Evolutionary conservation across 2,113 vertebrate species (phyloP), one percentile per base, ranked within the genome.

Genomic region (Oenanthe melanoleuca): DNA sequence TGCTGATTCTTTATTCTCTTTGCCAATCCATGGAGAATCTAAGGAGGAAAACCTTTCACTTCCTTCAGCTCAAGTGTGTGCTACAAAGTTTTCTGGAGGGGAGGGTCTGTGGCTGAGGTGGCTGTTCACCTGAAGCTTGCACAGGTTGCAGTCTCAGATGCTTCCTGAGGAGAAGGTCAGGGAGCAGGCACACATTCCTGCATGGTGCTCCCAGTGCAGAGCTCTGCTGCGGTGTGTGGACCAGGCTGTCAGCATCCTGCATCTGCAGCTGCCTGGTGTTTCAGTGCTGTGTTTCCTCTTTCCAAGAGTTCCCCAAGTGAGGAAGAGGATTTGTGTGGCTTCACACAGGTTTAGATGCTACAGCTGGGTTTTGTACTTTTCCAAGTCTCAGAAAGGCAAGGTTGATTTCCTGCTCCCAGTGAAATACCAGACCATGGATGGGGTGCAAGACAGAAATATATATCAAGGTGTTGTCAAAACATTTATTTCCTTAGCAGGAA

Each of bases 401-500:
- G 67, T 86, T 77, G 45, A 21, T 84, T 90, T 91, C 80, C n/a
- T 7, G 3, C 89, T 90, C 88, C 77, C 82, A 56, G 34, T 70
- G 71, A 83, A 94, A 66, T 40, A 59, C 13, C 16, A 18, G 85
- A 72, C 42, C 55, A 34, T 1, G 5, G 61, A 38, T 44, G 33
- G 63, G 66, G 34, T 60, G 2, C 7, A 89, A 86, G 81, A 92
- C 65, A 94, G 88, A 96, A 94, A 94, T 85, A 71, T 37, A 72
- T 83, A 59, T 95, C 83, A 89, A 83, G 66, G 85, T 87, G 60
- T 63, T 92, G 75, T 90, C 20, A 4, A 89, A 79, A 64, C 86
- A 22, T 95, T 89, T 95, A 57, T 95, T 96, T 97, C 88, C 67
- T 78, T 86, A 84, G 88, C 80, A 87, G 91, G 65, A 96, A 94